Base-by-base conservation (phyloP, 2,888 invertebrate species). In the Choristoneura rosaceana region DNA sequence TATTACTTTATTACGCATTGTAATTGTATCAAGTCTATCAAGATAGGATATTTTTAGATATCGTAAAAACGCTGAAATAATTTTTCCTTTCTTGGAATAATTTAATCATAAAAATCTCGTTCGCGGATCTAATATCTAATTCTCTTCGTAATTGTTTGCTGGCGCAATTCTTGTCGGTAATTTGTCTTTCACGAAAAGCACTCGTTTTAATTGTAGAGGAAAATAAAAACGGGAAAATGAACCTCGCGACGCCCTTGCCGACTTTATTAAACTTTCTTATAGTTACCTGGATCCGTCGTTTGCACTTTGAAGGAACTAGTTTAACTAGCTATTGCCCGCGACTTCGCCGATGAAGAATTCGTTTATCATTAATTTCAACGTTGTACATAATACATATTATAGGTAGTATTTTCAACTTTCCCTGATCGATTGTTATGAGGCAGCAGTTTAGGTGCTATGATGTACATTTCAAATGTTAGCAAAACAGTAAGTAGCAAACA, bases 151-250 rank as follows among this genome's bases (percentile, higher is more conserved):
- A 67, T 62, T 62, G 45, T 55, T 62, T 67, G 55, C 38, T 38
- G 55, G 25, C 62, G 45, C 38, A 68, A 59, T 47, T 12, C 52
- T 55, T 38, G 61, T 60, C 38, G 47, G 38, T 50, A 73, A 73
- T 59, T 68, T 58, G 58, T 63, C 63, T 59, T 45, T 38, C 0
- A 47, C 15, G 4, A 55, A 68, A 60, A 76, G 70, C 65, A 70
- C 68, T 59, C 69, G 64, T 62, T 75, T 76, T 76, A 76, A 76
- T 76, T 76, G 73, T 62, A 52, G 68, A 62, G 70, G 45, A 68
- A 67, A 71, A 71, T 67, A 73, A 75, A 63, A 68, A 38, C 14
- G 63, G 12, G 59, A 55, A 55, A 68, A 63, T 70, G 38, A 43
- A 55, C 15, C 25, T 34, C 52, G 17, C 52, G 61, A 41, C 55